These are phyloP conservation scores for Onychomys leucogaster DNA, from an alignment of 2,797 vertebrate genomes.

Conservation along the genomic window DNA sequence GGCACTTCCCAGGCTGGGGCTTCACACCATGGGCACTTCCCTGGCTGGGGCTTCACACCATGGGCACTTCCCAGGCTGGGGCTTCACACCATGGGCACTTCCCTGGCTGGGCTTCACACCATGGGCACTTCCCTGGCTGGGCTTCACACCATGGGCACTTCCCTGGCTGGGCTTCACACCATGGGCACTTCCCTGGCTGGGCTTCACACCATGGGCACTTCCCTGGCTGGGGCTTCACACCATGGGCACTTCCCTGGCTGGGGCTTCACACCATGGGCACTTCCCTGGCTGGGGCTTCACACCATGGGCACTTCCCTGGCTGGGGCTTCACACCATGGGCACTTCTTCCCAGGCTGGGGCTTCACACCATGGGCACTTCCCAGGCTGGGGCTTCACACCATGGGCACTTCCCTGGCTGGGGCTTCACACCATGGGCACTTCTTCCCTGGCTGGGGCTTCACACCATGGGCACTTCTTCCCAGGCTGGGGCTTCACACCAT, in stretches of 20 bases:
- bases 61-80: neutral
- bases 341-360: neutral
- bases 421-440: neutral
- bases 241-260: too few species aligned
- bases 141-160: neutral
- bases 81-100: neutral
- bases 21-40: neutral
- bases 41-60: neutral
- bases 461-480: conserved; percentile 1
- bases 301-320: neutral
- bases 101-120: neutral
- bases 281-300: neutral
- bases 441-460: neutral
- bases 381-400: neutral
- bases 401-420: too few species aligned
- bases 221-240: neutral
- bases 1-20: neutral
- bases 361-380: too few species aligned
- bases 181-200: neutral
- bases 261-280: neutral
- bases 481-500: neutral
- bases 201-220: neutral
- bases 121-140: neutral
- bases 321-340: neutral
- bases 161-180: neutral